Evolutionary conservation across 2,888 invertebrate genomes (phyloP).

Genomic region (Gastrophysa polygoni): DNA sequence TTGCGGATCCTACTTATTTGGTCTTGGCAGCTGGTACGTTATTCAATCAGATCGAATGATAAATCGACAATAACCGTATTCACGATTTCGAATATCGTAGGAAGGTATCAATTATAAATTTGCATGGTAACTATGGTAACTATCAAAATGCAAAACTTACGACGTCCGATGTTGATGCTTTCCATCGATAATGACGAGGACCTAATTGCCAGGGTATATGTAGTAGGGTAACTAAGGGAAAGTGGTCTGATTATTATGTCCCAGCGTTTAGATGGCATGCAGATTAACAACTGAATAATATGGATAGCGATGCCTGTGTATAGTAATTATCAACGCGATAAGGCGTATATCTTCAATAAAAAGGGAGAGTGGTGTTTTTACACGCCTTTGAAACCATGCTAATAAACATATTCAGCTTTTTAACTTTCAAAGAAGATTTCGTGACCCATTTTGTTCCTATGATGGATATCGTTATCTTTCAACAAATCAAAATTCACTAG

Average conservation of each 20-base stretch:
- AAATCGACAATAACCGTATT: constrained; percentile 20
- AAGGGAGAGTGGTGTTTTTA: not conserved
- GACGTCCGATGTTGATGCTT: too few species aligned
- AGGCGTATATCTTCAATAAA: not conserved
- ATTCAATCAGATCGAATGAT: constrained; percentile 17
- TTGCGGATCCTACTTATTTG: constrained; percentile 16
- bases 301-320: too few species aligned
- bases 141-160: not conserved
- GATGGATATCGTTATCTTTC: too few species aligned
- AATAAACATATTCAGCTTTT: too few species aligned
- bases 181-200: not conserved
- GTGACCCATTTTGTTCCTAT: too few species aligned
- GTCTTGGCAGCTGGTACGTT: constrained; percentile 20
- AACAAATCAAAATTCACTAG: too few species aligned
- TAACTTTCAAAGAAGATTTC: too few species aligned
- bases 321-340: not conserved
- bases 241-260: not conserved
- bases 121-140: not conserved
- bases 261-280: not conserved
- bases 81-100: not conserved
- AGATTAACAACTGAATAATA: not conserved
- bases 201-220: not conserved
- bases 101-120: constrained; percentile 11
- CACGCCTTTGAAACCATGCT: too few species aligned
- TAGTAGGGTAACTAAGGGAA: not conserved